Percentiles rank a stretch among this genome's conserved stretches.
Evolutionary conservation across 2,113 vertebrate species (phyloP).

Genomic region (Prunella himalayana): DNA sequence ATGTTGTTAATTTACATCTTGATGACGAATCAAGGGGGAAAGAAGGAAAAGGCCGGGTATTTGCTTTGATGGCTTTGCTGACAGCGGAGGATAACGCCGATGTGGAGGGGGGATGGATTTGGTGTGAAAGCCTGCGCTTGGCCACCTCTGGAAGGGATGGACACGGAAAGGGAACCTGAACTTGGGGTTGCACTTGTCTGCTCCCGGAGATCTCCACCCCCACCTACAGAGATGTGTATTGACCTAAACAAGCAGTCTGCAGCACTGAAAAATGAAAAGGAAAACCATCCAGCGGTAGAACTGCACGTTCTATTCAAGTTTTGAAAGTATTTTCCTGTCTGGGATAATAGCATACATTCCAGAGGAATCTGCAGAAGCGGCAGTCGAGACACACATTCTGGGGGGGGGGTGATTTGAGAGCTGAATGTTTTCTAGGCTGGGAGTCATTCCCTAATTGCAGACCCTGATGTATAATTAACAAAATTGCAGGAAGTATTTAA

Average conservation of each 20-base stretch:
- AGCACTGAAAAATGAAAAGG: neutral
- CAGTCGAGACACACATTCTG: neutral
- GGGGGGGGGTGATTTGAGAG: neutral
- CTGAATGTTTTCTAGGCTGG: neutral
- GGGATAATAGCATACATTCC: neutral
- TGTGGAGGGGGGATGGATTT: neutral
- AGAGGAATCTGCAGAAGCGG: neutral
- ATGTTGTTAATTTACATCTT: neutral
- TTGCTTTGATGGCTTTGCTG: neutral
- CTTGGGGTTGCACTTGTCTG: neutral
- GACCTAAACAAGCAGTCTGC: accelerated
- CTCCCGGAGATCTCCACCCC: neutral
- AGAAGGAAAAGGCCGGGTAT: neutral
- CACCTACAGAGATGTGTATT: accelerated
- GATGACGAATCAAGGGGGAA: neutral
- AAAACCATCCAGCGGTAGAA: too few relatives aligned
- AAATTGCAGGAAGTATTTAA: constrained; percentile 42
- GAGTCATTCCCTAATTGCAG: neutral
- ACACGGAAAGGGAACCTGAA: neutral
- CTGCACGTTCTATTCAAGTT: neutral
- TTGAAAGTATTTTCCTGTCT: neutral
- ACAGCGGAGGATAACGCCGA: neutral
- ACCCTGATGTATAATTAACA: neutral
- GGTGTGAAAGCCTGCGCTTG: neutral
- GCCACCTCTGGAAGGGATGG: neutral